Evolutionary conservation across 2,113 vertebrate genomes (phyloP).

Genomic region (Cygnus buccinator): DNA sequence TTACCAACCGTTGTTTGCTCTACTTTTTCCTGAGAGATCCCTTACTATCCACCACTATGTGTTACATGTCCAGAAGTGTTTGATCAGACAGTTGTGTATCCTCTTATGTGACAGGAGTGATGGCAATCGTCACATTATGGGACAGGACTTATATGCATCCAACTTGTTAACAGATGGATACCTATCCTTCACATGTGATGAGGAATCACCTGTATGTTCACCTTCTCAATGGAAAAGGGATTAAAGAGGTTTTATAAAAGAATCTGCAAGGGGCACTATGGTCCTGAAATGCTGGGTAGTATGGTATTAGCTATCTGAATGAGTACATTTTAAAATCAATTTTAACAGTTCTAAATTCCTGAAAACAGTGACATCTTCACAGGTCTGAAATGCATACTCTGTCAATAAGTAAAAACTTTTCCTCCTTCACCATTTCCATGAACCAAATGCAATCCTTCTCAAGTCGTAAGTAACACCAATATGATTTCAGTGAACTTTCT

Average conservation of each 20-base stretch:
- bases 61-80: fast-evolving
- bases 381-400: neutral
- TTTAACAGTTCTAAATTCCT: neutral
- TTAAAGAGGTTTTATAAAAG: neutral
- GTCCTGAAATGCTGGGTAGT: neutral
- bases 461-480: neutral
- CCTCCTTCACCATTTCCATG: neutral
- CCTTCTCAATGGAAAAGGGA: neutral
- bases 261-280: neutral
- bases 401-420: neutral
- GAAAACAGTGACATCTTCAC: neutral
- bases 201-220: neutral
- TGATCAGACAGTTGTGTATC: neutral
- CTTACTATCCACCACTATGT: neutral
- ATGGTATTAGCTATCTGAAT: neutral
- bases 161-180: neutral
- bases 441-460: neutral
- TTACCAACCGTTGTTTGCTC: neutral
- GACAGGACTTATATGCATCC: neutral
- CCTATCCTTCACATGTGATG: neutral
- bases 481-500: neutral
- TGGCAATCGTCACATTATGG: neutral
- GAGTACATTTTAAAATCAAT: neutral
- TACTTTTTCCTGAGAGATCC: neutral
- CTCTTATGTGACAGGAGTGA: neutral